Evolutionary conservation across 1,140 invertebrate species (phyloP).

Genomic region (Periplaneta americana): DNA sequence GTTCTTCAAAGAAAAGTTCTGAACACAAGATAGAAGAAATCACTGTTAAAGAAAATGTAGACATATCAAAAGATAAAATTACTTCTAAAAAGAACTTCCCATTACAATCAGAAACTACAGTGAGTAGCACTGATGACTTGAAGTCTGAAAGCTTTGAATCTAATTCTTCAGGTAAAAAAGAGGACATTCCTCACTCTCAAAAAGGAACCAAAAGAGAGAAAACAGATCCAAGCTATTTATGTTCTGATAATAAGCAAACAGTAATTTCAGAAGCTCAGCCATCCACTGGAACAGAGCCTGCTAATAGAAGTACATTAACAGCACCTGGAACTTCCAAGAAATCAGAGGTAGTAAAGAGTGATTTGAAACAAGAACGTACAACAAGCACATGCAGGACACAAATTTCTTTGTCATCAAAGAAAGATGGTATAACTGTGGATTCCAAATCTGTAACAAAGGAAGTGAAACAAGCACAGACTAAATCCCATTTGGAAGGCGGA

Average conservation of each 20-base stretch:
- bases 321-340: not conserved
- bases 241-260: not conserved
- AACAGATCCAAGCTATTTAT: not conserved
- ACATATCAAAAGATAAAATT: not conserved
- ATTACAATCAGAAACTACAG: not conserved
- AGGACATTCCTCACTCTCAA: not conserved
- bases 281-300: not conserved
- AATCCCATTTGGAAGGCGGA: not conserved
- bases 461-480: not conserved
- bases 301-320: not conserved
- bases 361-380: not conserved
- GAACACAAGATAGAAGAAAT: not conserved
- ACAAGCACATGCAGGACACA: not conserved
- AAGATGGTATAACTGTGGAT: not conserved
- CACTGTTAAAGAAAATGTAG: not conserved
- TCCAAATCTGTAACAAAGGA: not conserved
- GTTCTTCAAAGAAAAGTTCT: not conserved
- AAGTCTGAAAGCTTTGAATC: not conserved
- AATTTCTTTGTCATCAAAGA: not conserved
- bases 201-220: not conserved
- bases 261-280: not conserved
- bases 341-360: not conserved
- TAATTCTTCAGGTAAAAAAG: not conserved
- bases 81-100: not conserved
- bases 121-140: not conserved